phyloP scores from a whole-genome alignment of 1,140 invertebrate species.

The Rhagoletis zephyria region DNA sequence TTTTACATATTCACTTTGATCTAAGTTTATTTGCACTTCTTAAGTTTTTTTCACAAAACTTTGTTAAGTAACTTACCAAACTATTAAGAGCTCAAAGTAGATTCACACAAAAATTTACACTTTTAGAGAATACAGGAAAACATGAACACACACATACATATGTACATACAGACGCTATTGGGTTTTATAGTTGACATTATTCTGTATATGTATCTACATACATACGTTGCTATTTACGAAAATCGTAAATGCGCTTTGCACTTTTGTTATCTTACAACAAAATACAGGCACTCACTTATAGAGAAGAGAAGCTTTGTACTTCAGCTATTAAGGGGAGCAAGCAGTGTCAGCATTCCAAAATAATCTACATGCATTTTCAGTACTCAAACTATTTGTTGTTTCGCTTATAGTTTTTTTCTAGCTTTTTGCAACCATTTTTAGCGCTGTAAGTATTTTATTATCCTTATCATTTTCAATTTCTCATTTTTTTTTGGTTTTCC shows the following conservation, averaged over 20 bases:
- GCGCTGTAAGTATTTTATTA: not conserved
- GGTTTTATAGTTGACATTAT: not conserved
- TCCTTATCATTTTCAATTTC: not conserved
- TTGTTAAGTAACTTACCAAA: slow-evolving; percentile 18
- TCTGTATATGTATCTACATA: not conserved
- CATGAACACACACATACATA: no score
- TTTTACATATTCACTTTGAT: not conserved
- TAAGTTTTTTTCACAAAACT: not conserved
- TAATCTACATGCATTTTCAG: no score
- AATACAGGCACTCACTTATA: no score
- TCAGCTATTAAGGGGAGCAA: no score
- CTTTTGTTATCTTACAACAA: not conserved
- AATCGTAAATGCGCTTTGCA: slow-evolving; percentile 37
- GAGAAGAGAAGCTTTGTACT: no score
- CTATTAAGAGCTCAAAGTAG: slow-evolving; percentile 21
- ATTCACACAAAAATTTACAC: not conserved
- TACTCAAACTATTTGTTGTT: no score
- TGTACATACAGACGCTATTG: no score
- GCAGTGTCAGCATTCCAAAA: no score
- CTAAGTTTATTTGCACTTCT: not conserved
- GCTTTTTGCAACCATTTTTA: no score
- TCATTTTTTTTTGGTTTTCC: not conserved
- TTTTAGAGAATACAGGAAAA: no score
- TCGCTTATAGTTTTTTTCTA: no score
- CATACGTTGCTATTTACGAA: not conserved